Conservation (phyloP, 2,797 vertebrate genomes). For the Threskiornis aethiopicus region DNA sequence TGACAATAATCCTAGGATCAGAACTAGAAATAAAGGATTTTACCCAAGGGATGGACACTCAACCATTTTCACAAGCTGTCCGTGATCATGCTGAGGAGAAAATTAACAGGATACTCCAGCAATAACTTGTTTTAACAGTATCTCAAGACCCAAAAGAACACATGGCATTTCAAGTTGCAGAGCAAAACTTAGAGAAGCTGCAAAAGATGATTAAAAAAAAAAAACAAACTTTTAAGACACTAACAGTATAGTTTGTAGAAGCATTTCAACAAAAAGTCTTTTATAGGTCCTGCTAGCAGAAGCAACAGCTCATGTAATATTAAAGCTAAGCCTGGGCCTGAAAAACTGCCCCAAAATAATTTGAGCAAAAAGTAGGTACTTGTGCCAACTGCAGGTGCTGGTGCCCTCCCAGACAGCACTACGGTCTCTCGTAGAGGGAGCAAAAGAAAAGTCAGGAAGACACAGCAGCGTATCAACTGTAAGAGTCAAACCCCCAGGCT, state of each 20-base stretch:
- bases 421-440: not conserved
- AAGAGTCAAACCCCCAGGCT: not conserved
- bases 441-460: not conserved
- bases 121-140: not conserved
- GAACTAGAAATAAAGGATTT: not conserved
- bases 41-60: not conserved
- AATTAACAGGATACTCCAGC: not conserved
- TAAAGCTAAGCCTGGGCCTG: not conserved
- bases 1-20: not conserved
- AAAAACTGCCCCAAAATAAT: not conserved
- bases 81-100: not conserved
- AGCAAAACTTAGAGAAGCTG: not conserved
- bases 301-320: not conserved
- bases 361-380: not conserved
- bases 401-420: not conserved
- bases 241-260: not conserved
- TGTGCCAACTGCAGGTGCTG: not conserved
- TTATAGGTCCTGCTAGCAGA: not conserved
- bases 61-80: not conserved
- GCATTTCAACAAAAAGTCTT: not conserved
- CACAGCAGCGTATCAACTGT: fast-evolving
- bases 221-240: not conserved
- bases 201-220: not conserved
- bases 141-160: not conserved
- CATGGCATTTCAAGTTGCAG: not conserved